Evolutionary conservation across 2,888 invertebrate genomes (phyloP), one percentile per base, ranked within the genome.

Genomic region (Pemphredon lugubris): DNA sequence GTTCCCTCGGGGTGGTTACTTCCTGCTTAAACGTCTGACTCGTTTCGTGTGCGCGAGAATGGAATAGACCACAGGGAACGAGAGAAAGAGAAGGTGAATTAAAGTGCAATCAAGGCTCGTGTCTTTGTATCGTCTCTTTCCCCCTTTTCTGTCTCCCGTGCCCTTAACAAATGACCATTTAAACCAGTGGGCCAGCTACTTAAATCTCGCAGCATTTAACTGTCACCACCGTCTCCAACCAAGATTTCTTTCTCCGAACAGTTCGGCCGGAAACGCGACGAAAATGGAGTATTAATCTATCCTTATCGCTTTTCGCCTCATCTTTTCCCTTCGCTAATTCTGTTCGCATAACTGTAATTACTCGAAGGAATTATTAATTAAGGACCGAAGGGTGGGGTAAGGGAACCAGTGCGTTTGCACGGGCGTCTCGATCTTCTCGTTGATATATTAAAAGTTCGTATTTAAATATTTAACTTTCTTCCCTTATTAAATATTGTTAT

Each of bases 21-120:
- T 87, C 86, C 87, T 87, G 83, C 83, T 87, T 87, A 85, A 80
- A 84, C 69, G 77, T 55, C 66, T 60, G 61, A 69, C 51, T 63
- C 79, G 68, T 64, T 78, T 77, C 75, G n/a, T n/a, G 71, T 68
- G 73, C 68, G 73, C 73, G 72, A 75, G 73, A 69, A 20, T 67
- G 45, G 54, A 77, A 72, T 71, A 77, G 75, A 79, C 59, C 64
- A 54, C 44, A 30, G 39, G 18, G 66, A 57, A 60, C 13, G 55
- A 68, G 30, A 76, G 74, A 81, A 64, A 65, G 60, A 60, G 68
- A 79, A 73, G 75, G 73, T 61, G 77, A 82, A 80, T 81, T 78
- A 76, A 74, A 83, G 77, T 75, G 79, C 72, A 82, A 76, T 81
- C 77, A 79, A 79, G 77, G 71, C 77, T 78, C 77, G 75, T 79